Evolutionary conservation across 2,113 vertebrate species (phyloP), one percentile per base, ranked within the genome.

Genomic region (Hypanus sabinus): DNA sequence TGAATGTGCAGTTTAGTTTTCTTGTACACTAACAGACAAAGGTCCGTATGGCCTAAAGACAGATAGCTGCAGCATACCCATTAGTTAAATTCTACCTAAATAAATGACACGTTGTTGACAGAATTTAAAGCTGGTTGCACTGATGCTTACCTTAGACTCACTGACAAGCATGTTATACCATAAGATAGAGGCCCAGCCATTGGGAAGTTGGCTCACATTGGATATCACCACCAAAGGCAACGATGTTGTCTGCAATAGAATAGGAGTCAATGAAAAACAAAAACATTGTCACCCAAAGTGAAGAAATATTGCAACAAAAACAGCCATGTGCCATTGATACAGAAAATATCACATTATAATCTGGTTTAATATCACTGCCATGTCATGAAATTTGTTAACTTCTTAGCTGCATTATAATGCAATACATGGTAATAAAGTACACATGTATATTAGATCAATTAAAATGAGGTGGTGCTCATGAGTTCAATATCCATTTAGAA

Each of bases 131-230:
- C 18, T 18, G 22, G 12, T n/a, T 36, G 36, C 0, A 18, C 27
- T 55, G 22, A 46, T 0, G 5, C 92, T 94, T 96, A 98, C 99
- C 98, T 98, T 98, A 88, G 98, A 97, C 75, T 99, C 99, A 0
- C 96, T 96, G 94, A 97, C 97, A 83, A 99, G 96, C 98, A 99
- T 99, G 97, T 99, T 99, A 97, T 99, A 99, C 98, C 99, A 99
- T 55, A 99, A 95, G 95, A 99, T 99, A 85, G 98, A 99, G 93
- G 98, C 99, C 99, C 99, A 99, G 92, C 98, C 98, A 20, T 98
- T 99, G 36, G 99, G 99, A 81, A 99, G 97, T 96, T 99, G 99
- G 95, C 98, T 99, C 80, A 99, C 99, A 0, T 99, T 99, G 75
- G 99, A 99, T 96, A 99, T 99, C 94, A 99, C 98, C 65, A 99